Evolutionary conservation across 2,888 invertebrate species (phyloP).

Genomic region (Hanleya hanleyi): DNA sequence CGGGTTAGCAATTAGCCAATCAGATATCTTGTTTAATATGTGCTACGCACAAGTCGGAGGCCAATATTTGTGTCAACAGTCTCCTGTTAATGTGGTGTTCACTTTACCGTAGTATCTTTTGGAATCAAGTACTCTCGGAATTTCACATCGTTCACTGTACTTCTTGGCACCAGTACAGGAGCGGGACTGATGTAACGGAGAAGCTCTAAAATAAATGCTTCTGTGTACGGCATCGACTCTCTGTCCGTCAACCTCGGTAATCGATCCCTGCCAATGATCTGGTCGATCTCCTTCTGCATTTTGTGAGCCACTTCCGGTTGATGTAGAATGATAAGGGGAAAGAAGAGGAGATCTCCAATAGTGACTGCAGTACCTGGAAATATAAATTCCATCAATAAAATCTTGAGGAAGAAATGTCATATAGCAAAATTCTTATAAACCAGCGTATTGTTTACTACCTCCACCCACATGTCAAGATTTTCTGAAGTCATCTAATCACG

Average conservation of each 20-base stretch:
- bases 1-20: no score
- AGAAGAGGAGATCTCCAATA: neutral
- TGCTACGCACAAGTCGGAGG: no score
- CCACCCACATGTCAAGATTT: no score
- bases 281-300: slow-evolving; percentile 14
- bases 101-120: slow-evolving; percentile 5
- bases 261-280: slow-evolving; percentile 61
- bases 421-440: no score
- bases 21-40: no score
- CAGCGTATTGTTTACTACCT: no score
- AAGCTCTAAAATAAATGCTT: slow-evolving; percentile 45
- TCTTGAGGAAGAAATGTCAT: no score
- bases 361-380: neutral
- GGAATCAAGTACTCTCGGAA: slow-evolving; percentile 4
- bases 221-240: slow-evolving; percentile 26
- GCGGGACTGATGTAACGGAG: slow-evolving; percentile 41
- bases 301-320: neutral
- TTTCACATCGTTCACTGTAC: neutral
- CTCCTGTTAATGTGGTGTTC: no score
- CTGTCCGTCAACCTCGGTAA: slow-evolving; percentile 21
- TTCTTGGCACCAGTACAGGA: slow-evolving; percentile 23
- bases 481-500: no score
- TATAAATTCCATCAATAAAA: no score
- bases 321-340: neutral
- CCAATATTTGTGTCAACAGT: no score